Conservation (phyloP, 2,797 vertebrate genomes). For the Pristis pectinata region DNA sequence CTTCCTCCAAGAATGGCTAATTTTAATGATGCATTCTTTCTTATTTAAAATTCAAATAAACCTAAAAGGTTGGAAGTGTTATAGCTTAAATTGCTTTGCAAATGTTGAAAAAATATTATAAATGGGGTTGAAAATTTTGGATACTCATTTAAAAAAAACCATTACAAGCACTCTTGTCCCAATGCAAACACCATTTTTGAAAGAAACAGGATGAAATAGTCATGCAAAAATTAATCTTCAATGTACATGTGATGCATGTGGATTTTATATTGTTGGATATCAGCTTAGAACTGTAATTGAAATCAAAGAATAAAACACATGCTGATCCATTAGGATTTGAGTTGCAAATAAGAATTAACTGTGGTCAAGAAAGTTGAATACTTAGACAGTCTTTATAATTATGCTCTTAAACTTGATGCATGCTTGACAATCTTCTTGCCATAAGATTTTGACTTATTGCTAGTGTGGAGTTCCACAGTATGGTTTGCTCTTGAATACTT, state of each 20-base stretch:
- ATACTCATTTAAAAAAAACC: background rate
- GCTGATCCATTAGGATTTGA: background rate
- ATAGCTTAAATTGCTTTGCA: background rate
- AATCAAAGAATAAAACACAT: background rate
- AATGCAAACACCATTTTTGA: background rate
- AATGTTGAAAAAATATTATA: background rate
- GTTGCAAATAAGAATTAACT: background rate
- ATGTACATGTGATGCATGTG: background rate
- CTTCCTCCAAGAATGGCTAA: background rate
- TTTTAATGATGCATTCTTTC: slow-evolving; percentile 20
- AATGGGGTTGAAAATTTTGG: background rate
- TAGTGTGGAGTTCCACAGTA: background rate
- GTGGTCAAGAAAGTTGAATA: background rate
- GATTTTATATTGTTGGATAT: background rate
- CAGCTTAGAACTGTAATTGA: background rate
- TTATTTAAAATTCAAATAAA: background rate
- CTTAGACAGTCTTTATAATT: background rate
- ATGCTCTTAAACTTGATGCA: background rate
- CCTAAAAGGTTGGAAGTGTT: background rate
- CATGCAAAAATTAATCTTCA: background rate
- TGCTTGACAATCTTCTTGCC: background rate
- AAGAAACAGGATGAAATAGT: background rate
- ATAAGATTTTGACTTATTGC: background rate
- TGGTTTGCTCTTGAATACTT: background rate
- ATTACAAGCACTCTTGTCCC: background rate